Evolutionary conservation across 2,113 vertebrate genomes (phyloP).

Genomic region (Leptosomus discolor): DNA sequence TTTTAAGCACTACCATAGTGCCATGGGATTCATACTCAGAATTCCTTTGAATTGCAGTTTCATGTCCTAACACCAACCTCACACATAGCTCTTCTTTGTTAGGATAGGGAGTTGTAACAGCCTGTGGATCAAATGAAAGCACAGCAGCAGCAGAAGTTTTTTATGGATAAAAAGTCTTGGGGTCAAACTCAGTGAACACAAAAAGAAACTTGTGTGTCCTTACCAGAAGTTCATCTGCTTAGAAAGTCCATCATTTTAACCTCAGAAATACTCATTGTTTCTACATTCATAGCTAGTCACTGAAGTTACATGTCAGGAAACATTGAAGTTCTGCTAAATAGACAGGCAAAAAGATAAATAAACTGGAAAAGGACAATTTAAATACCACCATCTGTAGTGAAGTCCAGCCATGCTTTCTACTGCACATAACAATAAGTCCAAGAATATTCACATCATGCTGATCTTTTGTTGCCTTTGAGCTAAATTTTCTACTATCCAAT

Average conservation of each 20-base stretch:
- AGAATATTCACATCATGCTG: background rate
- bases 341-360: background rate
- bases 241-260: background rate
- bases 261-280: background rate
- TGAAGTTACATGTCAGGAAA: background rate
- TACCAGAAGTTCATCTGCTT: background rate
- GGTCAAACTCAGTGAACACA: background rate
- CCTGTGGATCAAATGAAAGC: background rate
- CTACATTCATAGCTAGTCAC: background rate
- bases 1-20: background rate
- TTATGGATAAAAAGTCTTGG: background rate
- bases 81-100: background rate
- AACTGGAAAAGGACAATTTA: background rate
- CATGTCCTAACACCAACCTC: background rate
- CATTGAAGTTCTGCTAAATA: background rate
- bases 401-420: background rate
- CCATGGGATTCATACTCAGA: background rate
- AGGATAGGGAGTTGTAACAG: background rate
- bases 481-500: background rate
- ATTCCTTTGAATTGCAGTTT: conserved; percentile 12
- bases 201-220: background rate
- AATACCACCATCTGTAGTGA: background rate
- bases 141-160: background rate
- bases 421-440: background rate
- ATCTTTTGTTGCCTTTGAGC: background rate